phyloP scores from a whole-genome alignment of 1,140 invertebrate species.

The Macrostomum lignano region DNA sequence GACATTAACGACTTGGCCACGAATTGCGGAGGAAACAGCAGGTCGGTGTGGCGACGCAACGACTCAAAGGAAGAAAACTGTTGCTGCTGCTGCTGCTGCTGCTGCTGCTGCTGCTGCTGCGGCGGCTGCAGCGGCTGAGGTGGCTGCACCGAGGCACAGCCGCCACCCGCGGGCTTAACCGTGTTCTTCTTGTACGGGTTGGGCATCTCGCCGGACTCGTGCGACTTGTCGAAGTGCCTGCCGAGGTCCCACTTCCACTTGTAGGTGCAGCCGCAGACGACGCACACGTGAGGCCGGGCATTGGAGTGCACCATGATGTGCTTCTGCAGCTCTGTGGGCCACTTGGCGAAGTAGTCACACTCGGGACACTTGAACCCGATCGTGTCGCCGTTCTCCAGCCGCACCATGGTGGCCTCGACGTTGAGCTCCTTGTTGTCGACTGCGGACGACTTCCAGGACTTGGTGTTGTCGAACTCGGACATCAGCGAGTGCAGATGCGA shows the following conservation, averaged over 20 bases:
- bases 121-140: too few species aligned
- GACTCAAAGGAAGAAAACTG: too few species aligned
- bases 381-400: too few species aligned
- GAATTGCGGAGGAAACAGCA: too few species aligned
- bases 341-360: slow-evolving; percentile 21
- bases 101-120: too few species aligned
- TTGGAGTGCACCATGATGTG: slow-evolving; percentile 23
- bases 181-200: slow-evolving; percentile 5
- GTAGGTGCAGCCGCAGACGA: slow-evolving; percentile 25
- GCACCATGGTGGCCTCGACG: too few species aligned
- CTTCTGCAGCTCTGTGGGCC: slow-evolving; percentile 24
- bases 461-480: background rate
- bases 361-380: slow-evolving; percentile 8
- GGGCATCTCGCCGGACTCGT: background rate
- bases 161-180: too few species aligned
- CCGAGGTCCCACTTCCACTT: slow-evolving; percentile 27
- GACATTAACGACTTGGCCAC: too few species aligned
- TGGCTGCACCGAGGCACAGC: too few species aligned
- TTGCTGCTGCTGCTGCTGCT: too few species aligned
- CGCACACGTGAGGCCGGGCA: slow-evolving; percentile 20
- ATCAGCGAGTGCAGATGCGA: background rate
- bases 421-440: too few species aligned
- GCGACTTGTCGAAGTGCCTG: slow-evolving; percentile 15
- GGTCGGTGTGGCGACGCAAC: too few species aligned
- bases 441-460: slow-evolving; percentile 2